Percentiles rank a stretch among this genome's conserved stretches.
phyloP scores from a whole-genome alignment of 2,888 invertebrate genomes.

The Lacanobia wlatinum region DNA sequence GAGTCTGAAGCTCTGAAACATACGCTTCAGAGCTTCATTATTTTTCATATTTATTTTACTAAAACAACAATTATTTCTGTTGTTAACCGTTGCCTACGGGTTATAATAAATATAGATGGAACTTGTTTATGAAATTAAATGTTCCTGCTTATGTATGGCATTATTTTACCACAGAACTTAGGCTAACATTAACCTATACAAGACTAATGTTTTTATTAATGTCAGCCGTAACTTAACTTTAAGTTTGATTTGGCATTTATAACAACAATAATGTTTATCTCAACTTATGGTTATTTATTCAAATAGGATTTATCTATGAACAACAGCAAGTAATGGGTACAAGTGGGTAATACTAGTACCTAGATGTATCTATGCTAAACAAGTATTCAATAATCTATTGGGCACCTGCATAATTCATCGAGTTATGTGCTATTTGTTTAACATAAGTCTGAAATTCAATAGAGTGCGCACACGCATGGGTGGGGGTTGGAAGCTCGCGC shows the following conservation, averaged over 20 bases:
- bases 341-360: slow-evolving; percentile 21
- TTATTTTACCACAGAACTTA: background rate
- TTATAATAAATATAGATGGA: background rate
- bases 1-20: background rate
- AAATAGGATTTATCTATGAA: slow-evolving; percentile 18
- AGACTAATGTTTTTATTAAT: too few relatives aligned
- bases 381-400: slow-evolving; percentile 61
- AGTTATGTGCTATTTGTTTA: slow-evolving; percentile 64
- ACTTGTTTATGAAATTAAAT: background rate
- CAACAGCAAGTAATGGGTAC: slow-evolving; percentile 9
- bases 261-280: slow-evolving; percentile 17
- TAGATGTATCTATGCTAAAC: slow-evolving; percentile 42
- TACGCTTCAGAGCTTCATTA: too few relatives aligned
- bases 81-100: background rate
- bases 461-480: slow-evolving; percentile 70
- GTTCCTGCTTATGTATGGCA: background rate
- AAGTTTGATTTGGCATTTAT: background rate
- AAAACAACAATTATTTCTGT: slow-evolving; percentile 11
- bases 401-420: slow-evolving; percentile 64
- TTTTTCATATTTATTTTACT: too few relatives aligned
- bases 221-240: background rate
- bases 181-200: background rate
- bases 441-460: slow-evolving; percentile 67
- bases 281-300: slow-evolving; percentile 13
- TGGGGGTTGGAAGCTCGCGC: slow-evolving; percentile 69